Conservation (phyloP, 2,797 vertebrate species). For the Cyclura pinguis region DNA sequence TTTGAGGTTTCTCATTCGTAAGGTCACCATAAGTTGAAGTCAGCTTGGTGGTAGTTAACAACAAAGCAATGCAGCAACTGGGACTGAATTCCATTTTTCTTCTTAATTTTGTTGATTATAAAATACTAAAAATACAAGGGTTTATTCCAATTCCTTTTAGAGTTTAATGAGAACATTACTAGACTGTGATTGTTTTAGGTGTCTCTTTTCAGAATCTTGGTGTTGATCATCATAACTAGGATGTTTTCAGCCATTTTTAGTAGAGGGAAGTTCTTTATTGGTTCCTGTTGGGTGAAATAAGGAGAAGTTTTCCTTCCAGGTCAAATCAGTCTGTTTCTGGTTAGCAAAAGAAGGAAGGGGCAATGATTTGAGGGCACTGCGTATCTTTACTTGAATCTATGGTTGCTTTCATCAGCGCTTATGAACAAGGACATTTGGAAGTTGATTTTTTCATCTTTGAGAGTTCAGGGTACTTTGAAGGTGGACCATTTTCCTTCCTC, state of each 20-base stretch:
- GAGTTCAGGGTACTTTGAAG: not conserved
- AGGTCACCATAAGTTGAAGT: no score
- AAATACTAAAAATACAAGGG: conserved; percentile 35
- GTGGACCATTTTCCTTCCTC: not conserved
- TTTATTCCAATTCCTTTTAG: conserved; percentile 24
- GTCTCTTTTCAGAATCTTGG: not conserved
- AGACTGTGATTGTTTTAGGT: not conserved
- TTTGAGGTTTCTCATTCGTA: no score
- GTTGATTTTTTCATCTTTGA: no score
- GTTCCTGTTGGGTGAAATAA: not conserved
- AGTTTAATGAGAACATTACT: not conserved
- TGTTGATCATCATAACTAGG: no score
- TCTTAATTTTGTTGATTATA: conserved; percentile 1
- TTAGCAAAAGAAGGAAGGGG: not conserved
- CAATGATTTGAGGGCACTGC: not conserved
- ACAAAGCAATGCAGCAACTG: not conserved
- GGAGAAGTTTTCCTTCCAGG: not conserved
- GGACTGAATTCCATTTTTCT: fast-evolving
- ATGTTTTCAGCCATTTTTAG: not conserved
- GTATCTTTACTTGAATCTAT: not conserved
- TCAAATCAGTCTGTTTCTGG: not conserved
- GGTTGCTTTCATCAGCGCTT: not conserved
- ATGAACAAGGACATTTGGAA: not conserved
- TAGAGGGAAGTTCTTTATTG: not conserved
- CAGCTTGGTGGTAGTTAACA: no score